phyloP scores from a whole-genome alignment of 2,888 invertebrate species.

The Tenthredo mesomela region DNA sequence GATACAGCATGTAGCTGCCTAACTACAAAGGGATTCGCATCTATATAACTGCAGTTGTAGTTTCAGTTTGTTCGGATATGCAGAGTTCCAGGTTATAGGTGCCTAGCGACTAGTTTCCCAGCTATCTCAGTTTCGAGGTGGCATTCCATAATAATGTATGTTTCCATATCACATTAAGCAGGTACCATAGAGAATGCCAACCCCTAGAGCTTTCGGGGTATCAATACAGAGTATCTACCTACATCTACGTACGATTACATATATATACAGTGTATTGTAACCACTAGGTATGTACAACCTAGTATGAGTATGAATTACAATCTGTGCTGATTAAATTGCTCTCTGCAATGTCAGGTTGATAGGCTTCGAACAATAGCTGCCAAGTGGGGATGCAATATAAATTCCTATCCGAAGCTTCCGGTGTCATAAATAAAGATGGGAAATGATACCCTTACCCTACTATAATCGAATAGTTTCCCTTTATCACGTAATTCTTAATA shows the following conservation, averaged over 20 bases:
- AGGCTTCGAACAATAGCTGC: neutral
- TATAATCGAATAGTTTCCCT: neutral
- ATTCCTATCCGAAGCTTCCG: neutral
- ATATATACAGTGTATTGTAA: neutral
- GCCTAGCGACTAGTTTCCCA: slow-evolving; percentile 40
- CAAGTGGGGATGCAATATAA: neutral
- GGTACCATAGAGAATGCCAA: slow-evolving; percentile 13
- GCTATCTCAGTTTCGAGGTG: slow-evolving; percentile 45
- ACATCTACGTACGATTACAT: neutral
- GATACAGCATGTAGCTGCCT: neutral
- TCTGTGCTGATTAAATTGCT: slow-evolving; percentile 36
- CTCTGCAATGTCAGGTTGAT: neutral
- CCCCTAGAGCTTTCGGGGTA: slow-evolving; percentile 18
- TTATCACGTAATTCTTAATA: neutral
- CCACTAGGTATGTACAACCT: neutral
- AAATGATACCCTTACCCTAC: neutral
- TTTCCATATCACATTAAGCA: slow-evolving; percentile 35
- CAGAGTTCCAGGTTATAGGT: slow-evolving; percentile 31
- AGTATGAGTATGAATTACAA: neutral
- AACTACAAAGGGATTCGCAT: neutral
- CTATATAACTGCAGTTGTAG: slow-evolving; percentile 24
- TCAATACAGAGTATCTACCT: neutral
- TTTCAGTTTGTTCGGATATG: slow-evolving; percentile 29
- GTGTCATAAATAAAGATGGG: neutral
- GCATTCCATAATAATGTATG: slow-evolving; percentile 37